Evolutionary conservation across 2,888 invertebrate genomes (phyloP).

Genomic region (Acrobasis consociella): DNA sequence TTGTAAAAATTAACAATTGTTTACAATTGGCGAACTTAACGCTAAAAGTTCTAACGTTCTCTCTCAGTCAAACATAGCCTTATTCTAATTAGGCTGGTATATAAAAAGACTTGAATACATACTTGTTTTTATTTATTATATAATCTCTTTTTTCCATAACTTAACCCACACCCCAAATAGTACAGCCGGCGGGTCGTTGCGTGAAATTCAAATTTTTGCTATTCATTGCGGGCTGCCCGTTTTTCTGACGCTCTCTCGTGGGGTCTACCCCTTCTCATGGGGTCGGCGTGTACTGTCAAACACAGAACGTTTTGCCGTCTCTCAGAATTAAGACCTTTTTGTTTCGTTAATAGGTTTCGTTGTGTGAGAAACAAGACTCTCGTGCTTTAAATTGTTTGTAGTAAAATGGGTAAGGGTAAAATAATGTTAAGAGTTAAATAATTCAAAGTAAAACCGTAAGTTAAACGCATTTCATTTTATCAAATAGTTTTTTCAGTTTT

Average conservation of each 20-base stretch:
- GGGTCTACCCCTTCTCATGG: slow-evolving; percentile 55
- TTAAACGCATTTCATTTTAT: too few relatives aligned
- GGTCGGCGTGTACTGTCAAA: slow-evolving; percentile 39
- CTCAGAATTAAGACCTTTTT: background rate
- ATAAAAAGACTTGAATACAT: too few relatives aligned
- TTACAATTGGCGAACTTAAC: too few relatives aligned
- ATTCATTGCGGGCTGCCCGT: slow-evolving; percentile 72
- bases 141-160: slow-evolving; percentile 16
- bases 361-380: background rate
- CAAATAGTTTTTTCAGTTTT: too few relatives aligned
- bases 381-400: background rate
- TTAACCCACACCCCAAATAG: slow-evolving; percentile 33
- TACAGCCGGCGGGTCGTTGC: slow-evolving; percentile 52
- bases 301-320: slow-evolving; percentile 34
- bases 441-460: too few relatives aligned
- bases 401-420: too few relatives aligned
- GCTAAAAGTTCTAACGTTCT: too few relatives aligned
- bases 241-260: slow-evolving; percentile 68
- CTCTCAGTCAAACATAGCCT: too few relatives aligned
- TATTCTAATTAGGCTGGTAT: too few relatives aligned
- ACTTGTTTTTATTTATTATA: too few relatives aligned
- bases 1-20: too few relatives aligned
- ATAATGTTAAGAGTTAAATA: too few relatives aligned
- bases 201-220: slow-evolving; percentile 80
- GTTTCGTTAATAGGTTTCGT: background rate